These are phyloP conservation scores for Murina feae DNA, from an alignment of 2,113 vertebrate genomes.

Conservation along the genomic window DNA sequence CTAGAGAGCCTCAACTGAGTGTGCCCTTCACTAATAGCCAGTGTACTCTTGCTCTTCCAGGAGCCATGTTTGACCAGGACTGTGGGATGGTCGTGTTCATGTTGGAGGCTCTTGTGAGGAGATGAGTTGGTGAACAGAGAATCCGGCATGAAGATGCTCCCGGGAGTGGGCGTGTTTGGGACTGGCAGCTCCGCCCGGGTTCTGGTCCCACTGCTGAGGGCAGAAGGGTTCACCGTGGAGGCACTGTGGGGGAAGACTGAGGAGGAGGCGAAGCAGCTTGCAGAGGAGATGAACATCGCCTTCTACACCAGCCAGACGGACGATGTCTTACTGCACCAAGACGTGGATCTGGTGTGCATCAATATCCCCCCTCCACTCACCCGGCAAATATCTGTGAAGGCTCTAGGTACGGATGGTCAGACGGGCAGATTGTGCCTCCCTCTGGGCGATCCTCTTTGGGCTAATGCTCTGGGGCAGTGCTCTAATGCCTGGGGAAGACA, in stretches of 20 bases:
- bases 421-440: not conserved
- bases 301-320: slow-evolving; percentile 96
- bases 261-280: slow-evolving; percentile 92
- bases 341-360: slow-evolving; percentile 97
- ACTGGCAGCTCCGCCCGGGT: slow-evolving; percentile 93
- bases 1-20: not conserved
- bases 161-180: slow-evolving; percentile 97
- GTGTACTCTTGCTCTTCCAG: slow-evolving; percentile 57
- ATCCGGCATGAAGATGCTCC: slow-evolving; percentile 87
- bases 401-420: slow-evolving; percentile 86
- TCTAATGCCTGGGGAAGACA: not conserved
- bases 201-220: slow-evolving; percentile 91
- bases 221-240: slow-evolving; percentile 94
- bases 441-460: not conserved
- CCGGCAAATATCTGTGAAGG: slow-evolving; percentile 96
- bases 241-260: slow-evolving; percentile 95
- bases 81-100: not conserved
- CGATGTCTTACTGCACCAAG: slow-evolving; percentile 93
- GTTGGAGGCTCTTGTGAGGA: slow-evolving; percentile 2
- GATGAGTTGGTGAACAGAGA: slow-evolving; percentile 53
- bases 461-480: not conserved
- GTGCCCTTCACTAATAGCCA: not conserved
- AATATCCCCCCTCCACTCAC: slow-evolving; percentile 95
- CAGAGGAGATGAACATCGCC: slow-evolving; percentile 90
- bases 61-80: slow-evolving; percentile 52